Evolutionary conservation across 2,888 invertebrate genomes (phyloP).

Genomic region (Tinea pellionella): DNA sequence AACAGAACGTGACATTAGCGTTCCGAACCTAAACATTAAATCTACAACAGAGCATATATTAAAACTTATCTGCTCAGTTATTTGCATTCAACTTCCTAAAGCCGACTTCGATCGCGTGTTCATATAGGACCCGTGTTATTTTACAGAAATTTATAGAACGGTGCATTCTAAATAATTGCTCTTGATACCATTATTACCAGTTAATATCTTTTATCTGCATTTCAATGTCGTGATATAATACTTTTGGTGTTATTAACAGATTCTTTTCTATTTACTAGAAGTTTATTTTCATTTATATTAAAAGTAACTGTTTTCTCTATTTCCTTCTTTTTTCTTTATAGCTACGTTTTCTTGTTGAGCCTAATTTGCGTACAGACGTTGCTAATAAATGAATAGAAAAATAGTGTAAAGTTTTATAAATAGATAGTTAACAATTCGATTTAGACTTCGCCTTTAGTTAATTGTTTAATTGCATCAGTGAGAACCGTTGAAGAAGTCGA

Average conservation of each 20-base stretch:
- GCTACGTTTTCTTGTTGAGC: too few species aligned
- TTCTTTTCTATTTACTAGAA: too few species aligned
- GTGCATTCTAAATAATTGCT: conserved; percentile 20
- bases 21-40: conserved; percentile 58
- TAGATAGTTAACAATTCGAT: too few species aligned
- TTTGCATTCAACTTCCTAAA: conserved; percentile 65
- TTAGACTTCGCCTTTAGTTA: background rate
- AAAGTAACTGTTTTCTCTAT: too few species aligned
- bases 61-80: conserved; percentile 62
- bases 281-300: too few species aligned
- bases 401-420: too few species aligned
- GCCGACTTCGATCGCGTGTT: conserved; percentile 30
- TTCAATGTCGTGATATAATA: background rate
- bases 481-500: background rate
- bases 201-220: background rate
- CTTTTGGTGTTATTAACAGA: background rate
- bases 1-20: conserved; percentile 65
- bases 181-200: conserved; percentile 4
- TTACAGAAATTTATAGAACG: too few species aligned
- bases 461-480: background rate
- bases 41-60: conserved; percentile 48
- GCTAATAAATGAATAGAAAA: too few species aligned
- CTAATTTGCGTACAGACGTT: too few species aligned
- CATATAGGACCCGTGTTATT: conserved; percentile 20
- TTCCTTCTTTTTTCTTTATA: too few species aligned